Evolutionary conservation across 1,140 invertebrate species (phyloP).

Genomic region (Andrena cerasifolii): DNA sequence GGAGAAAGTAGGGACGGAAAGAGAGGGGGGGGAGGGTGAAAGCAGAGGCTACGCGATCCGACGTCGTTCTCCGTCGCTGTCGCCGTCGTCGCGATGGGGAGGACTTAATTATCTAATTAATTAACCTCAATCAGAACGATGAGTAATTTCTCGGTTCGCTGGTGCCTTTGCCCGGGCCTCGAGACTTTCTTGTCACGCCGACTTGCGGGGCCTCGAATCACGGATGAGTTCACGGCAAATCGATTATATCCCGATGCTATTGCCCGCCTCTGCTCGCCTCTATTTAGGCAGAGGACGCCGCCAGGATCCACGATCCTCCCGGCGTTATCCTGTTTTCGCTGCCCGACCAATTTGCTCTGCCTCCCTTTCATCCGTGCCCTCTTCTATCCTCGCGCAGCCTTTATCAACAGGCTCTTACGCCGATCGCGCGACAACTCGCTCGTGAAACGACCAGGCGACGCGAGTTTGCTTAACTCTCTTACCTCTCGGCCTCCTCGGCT

Average conservation of each 20-base stretch:
- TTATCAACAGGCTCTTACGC: constrained; percentile 62
- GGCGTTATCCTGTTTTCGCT: constrained; percentile 67
- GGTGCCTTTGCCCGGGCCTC: constrained; percentile 77
- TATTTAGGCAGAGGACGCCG: constrained; percentile 33
- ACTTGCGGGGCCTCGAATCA: constrained; percentile 78
- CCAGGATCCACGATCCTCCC: constrained; percentile 62
- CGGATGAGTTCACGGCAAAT: constrained; percentile 82
- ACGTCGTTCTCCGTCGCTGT: constrained; percentile 27
- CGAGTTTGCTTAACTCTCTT: constrained; percentile 46
- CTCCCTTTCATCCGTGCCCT: neutral
- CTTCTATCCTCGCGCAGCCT: constrained; percentile 16
- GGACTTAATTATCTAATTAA: constrained; percentile 83
- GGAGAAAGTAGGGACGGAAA: neutral
- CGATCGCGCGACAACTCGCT: constrained; percentile 63
- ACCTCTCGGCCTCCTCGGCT: constrained; percentile 7
- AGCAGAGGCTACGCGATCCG: constrained; percentile 19
- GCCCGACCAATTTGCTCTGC: constrained; percentile 57
- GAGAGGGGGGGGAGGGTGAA: neutral
- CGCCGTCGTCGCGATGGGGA: constrained; percentile 44
- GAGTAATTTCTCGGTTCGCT: constrained; percentile 83
- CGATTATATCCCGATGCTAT: constrained; percentile 78
- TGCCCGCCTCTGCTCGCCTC: constrained; percentile 32
- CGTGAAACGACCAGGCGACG: constrained; percentile 58
- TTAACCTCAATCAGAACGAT: constrained; percentile 83
- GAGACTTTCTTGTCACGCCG: constrained; percentile 82